A percentile compares a stretch with the other conserved stretches of the same genome.
phyloP scores from a whole-genome alignment of 1,140 invertebrate genomes.

The Cotesia chilonis region DNA sequence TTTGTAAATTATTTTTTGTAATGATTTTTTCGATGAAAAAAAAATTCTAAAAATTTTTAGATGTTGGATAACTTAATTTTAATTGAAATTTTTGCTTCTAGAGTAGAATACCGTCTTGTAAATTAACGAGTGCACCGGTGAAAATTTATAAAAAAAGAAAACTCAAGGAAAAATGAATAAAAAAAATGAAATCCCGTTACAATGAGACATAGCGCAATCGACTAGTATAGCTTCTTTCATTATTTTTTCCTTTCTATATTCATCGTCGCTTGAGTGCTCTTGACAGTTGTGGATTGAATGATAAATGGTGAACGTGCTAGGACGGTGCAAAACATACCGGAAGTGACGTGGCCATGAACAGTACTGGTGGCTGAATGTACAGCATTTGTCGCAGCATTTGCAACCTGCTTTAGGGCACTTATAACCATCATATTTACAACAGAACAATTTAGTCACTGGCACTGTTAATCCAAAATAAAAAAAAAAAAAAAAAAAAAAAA shows the following conservation, averaged over 20 bases:
- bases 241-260: conserved; percentile 23
- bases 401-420: conserved; percentile 58
- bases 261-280: conserved; percentile 24
- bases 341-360: conserved; percentile 47
- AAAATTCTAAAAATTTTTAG: too few relatives aligned
- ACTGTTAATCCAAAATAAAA: not conserved
- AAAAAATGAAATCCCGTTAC: conserved; percentile 3
- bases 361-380: conserved; percentile 55
- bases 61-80: too few relatives aligned
- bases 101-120: too few relatives aligned
- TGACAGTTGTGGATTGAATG: conserved; percentile 26
- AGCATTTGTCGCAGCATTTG: conserved; percentile 56
- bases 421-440: conserved; percentile 54
- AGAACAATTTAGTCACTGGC: not conserved
- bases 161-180: conserved; percentile 1
- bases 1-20: too few relatives aligned
- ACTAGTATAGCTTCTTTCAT: not conserved
- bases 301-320: conserved; percentile 22
- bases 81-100: too few relatives aligned
- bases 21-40: too few relatives aligned
- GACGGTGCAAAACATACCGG: conserved; percentile 47
- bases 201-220: conserved; percentile 16
- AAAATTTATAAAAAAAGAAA: too few relatives aligned
- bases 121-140: too few relatives aligned
- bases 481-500: too few relatives aligned